phyloP scores from a whole-genome alignment of 1,140 invertebrate genomes.

The Vanessa tameamea region DNA sequence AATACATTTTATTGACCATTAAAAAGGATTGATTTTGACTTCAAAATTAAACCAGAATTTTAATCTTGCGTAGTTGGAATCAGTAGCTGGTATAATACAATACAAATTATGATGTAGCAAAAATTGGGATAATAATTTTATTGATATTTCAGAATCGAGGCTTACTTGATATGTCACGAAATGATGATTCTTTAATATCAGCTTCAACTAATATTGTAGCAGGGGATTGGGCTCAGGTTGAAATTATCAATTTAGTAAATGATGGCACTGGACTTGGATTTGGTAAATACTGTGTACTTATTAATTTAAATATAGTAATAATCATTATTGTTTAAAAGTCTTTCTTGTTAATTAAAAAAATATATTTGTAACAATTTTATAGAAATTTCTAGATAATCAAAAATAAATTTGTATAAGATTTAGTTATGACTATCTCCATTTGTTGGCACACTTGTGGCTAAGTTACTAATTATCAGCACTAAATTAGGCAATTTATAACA shows the following conservation, averaged over 20 bases:
- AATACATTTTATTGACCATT: too few species aligned
- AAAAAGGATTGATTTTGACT: too few species aligned
- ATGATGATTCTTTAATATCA: constrained; percentile 87
- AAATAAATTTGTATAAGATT: background rate
- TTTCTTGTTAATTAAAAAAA: too few species aligned
- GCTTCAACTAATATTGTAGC: constrained; percentile 85
- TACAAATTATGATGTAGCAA: background rate
- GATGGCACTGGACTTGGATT: constrained; percentile 98
- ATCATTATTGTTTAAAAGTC: background rate
- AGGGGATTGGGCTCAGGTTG: constrained; percentile 97
- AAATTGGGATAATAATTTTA: background rate
- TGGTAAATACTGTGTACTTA: constrained; percentile 78
- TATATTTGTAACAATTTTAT: too few species aligned
- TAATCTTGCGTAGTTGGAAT: too few species aligned
- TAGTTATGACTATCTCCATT: background rate
- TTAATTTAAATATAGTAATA: background rate
- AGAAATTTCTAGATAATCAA: too few species aligned
- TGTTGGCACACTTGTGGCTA: too few species aligned
- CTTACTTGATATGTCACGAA: constrained; percentile 79
- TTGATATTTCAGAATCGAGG: constrained; percentile 55
- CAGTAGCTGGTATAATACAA: too few species aligned
- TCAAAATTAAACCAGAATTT: too few species aligned
- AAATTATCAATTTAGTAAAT: constrained; percentile 96
- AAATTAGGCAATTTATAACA: too few species aligned
- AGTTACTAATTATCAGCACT: too few species aligned